A percentile compares a stretch with the other conserved stretches of the same genome.
Conservation (phyloP, 2,888 invertebrate species). For the Leptopterna dolabrata region DNA sequence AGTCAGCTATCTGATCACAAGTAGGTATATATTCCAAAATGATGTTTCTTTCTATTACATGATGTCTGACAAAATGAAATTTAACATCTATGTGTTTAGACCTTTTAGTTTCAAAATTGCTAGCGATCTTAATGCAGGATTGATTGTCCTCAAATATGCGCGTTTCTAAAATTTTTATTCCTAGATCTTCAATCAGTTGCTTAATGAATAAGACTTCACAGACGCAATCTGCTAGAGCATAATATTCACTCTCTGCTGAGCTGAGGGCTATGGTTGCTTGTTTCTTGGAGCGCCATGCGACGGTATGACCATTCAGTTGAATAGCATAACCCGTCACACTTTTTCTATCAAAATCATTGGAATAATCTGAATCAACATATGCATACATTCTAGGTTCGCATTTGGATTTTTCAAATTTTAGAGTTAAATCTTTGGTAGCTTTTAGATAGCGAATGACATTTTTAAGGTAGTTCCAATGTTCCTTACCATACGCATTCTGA, state of each 20-base stretch:
- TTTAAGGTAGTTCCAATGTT: constrained; percentile 14
- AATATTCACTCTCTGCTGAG: background rate
- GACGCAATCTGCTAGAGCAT: constrained; percentile 1
- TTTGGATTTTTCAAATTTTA: constrained; percentile 12
- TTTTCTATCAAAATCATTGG: background rate
- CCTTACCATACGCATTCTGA: background rate
- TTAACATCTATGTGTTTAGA: constrained; percentile 20
- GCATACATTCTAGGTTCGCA: background rate
- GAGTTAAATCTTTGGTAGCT: background rate
- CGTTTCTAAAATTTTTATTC: background rate
- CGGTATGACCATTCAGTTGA: background rate
- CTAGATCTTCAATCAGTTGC: background rate
- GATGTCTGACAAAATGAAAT: constrained; percentile 6
- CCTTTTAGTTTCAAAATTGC: background rate
- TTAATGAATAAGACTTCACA: constrained; percentile 9
- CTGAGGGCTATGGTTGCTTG: background rate
- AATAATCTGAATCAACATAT: constrained; percentile 7
- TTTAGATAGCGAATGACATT: constrained; percentile 24
- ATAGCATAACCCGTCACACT: background rate
- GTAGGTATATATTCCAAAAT: background rate
- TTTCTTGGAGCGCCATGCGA: background rate
- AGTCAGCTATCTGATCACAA: background rate
- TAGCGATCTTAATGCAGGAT: constrained; percentile 10
- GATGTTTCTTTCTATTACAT: background rate
- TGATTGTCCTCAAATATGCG: constrained; percentile 4